Percentiles rank a stretch among this genome's conserved stretches.
Conservation (phyloP, 2,888 invertebrate genomes). For the Phasia obesa region DNA sequence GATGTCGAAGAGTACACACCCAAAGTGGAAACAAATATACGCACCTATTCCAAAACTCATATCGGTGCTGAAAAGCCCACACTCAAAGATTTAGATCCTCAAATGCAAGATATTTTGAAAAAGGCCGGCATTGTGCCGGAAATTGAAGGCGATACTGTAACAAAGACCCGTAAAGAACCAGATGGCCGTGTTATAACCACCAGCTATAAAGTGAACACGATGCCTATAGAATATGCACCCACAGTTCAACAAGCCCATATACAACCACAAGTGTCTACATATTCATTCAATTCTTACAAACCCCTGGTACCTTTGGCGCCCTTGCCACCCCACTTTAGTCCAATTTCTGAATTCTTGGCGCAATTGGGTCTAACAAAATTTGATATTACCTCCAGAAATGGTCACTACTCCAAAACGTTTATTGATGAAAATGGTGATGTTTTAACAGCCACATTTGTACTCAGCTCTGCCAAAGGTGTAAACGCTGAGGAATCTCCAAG, state of each 20-base stretch:
- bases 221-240: not conserved
- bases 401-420: conserved; percentile 74
- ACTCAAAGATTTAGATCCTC: conserved; percentile 65
- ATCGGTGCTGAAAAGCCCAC: conserved; percentile 48
- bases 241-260: not conserved
- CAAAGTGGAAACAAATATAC: conserved; percentile 34
- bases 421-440: conserved; percentile 76
- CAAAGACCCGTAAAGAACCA: conserved; percentile 71
- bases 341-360: conserved; percentile 74
- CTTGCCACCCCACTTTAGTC: not conserved
- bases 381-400: conserved; percentile 73
- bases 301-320: not conserved
- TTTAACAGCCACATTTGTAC: conserved; percentile 74
- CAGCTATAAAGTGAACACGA: conserved; percentile 66
- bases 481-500: not conserved
- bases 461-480: conserved; percentile 65
- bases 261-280: not conserved
- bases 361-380: conserved; percentile 72
- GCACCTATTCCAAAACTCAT: conserved; percentile 52
- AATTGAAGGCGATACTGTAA: conserved; percentile 68
- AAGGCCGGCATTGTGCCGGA: conserved; percentile 74
- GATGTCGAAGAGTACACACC: not conserved
- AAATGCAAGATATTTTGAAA: conserved; percentile 66
- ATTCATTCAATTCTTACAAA: not conserved
- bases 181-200: conserved; percentile 74